Conservation (phyloP, 1,140 invertebrate genomes). For the Lasioglossum albipes region DNA sequence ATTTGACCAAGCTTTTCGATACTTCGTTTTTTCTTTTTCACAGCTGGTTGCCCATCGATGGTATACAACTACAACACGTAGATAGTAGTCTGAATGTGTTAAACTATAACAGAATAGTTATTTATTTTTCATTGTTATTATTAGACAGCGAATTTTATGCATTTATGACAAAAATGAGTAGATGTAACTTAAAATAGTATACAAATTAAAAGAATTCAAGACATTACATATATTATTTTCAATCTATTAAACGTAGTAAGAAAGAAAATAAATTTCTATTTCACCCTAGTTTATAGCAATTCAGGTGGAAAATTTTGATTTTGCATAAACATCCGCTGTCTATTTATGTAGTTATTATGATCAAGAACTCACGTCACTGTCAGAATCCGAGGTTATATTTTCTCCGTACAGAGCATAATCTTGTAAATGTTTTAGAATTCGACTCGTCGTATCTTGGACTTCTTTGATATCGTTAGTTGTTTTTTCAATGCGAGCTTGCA, state of each 20-base stretch:
- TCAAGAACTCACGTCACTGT: conserved; percentile 62
- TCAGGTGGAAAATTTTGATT: too few relatives aligned
- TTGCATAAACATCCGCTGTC: too few relatives aligned
- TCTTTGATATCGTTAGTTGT: conserved; percentile 57
- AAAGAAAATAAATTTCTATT: too few relatives aligned
- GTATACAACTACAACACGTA: conserved; percentile 63
- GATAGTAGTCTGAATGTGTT: conserved; percentile 14
- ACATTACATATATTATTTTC: too few relatives aligned
- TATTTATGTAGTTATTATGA: background rate
- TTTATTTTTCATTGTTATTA: background rate
- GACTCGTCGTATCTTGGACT: conserved; percentile 42
- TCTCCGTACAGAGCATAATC: conserved; percentile 46
- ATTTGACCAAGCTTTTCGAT: background rate
- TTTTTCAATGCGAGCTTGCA: conserved; percentile 58
- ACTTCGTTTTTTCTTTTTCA: conserved; percentile 56
- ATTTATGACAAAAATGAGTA: too few relatives aligned
- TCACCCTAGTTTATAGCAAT: too few relatives aligned
- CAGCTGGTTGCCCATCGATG: conserved; percentile 57
- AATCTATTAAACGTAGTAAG: too few relatives aligned
- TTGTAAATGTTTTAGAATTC: conserved; percentile 58
- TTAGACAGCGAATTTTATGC: too few relatives aligned
- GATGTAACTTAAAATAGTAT: too few relatives aligned
- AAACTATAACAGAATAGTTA: background rate
- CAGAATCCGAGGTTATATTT: conserved; percentile 58
- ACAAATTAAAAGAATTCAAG: too few relatives aligned